Base-by-base conservation (phyloP, 2,888 invertebrate species). In the Drosophila testacea region DNA sequence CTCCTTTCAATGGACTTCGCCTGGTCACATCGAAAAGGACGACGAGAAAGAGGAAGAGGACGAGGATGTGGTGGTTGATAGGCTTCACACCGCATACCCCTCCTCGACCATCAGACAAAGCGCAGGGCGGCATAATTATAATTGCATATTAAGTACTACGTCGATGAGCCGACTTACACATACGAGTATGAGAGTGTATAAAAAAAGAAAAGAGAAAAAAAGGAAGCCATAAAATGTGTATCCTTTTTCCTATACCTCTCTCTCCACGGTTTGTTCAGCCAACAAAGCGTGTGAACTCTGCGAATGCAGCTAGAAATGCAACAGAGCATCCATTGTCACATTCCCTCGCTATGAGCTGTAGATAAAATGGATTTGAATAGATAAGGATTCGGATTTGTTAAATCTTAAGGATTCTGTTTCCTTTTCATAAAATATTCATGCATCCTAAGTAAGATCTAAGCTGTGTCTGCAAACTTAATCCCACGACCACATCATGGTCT, bases 121-220 rank as follows among this genome's bases (percentile, higher is more conserved):
- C 60, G 69, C 77, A 72, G 80, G 88, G 79, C 89, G 73, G 82
- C 85, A 88, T 89, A 85, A 88, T 89, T 88, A 88, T 88, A 89
- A 89, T 78, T 87, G 83, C 73, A 83, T 85, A 83, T 88, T 79
- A 80, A 83, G 80, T 85, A 83, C 77, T 27, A 13, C 51, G 22
- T 22, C 22, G 22, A 22, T 22, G 22, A 22, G 22, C 22, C 22
- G 54, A 41, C 54, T 30, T 41, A 41, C 16, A 30, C 28, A 47
- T 11, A 56, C 13, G 44, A 22, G 11, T 22, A 34, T 28, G 36
- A 47, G 28, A 13, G 11, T 41, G 13, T 34, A 42, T 44, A 56
- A 41, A 48, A 47, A 61, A 30, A 32, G 42, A 38, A 36, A 48
- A 48, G 39, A 52, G 51, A 54, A 69, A 44, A 57, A 60, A 60